Conservation (phyloP, 2,113 vertebrate species). For the Myrmecobius fasciatus region DNA sequence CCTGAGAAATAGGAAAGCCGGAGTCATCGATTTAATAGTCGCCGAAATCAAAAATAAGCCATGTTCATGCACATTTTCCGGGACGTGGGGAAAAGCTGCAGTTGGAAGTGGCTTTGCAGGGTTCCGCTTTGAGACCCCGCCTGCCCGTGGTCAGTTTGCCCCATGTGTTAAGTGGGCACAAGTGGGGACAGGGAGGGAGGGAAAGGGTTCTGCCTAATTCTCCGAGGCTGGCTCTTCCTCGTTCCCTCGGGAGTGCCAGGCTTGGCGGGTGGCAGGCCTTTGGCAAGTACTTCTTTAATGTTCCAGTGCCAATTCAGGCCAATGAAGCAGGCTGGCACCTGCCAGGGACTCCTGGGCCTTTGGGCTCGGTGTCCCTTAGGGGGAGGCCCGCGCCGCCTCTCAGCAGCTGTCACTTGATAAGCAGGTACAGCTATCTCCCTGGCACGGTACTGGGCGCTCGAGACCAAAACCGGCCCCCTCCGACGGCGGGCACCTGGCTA, state of each 20-base stretch:
- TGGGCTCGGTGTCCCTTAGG: too few species aligned
- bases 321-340: neutral
- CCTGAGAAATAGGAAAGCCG: constrained; percentile 21
- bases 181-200: too few species aligned
- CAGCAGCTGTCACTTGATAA: too few species aligned
- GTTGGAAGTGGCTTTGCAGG: neutral
- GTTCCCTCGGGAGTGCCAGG: neutral
- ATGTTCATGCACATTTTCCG: neutral
- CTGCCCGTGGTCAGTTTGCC: neutral
- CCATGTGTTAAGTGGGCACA: neutral
- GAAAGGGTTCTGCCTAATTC: neutral
- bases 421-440: too few species aligned
- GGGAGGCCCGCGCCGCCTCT: too few species aligned
- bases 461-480: neutral
- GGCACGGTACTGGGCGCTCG: neutral
- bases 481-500: too few species aligned
- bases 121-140: neutral
- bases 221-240: neutral
- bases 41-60: neutral
- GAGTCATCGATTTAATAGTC: constrained; percentile 14
- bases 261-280: neutral
- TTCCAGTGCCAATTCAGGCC: neutral
- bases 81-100: neutral
- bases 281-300: neutral
- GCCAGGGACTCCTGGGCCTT: too few species aligned